phyloP scores from a whole-genome alignment of 2,888 invertebrate species.

The Geophilus truncorum region DNA sequence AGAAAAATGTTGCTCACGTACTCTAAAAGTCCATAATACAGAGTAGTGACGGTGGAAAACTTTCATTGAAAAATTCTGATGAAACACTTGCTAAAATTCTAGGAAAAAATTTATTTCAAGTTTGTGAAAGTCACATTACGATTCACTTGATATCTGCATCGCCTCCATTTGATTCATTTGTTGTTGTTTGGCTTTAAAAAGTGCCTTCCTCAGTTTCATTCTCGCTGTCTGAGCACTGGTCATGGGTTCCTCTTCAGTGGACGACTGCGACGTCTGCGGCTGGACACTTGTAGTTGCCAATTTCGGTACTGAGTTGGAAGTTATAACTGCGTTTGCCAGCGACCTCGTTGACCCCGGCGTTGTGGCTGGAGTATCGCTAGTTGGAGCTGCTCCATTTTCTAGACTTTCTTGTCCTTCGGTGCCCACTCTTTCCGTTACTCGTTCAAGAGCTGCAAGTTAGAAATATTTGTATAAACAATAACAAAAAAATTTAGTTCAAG shows the following conservation, averaged over 20 bases:
- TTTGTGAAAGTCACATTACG: background rate
- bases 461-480: background rate
- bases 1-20: background rate
- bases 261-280: constrained; percentile 13
- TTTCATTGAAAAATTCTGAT: background rate
- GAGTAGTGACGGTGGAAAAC: background rate
- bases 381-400: background rate
- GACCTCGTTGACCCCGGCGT: constrained; percentile 28
- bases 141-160: background rate
- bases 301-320: constrained; percentile 22
- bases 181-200: constrained; percentile 24
- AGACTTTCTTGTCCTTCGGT: background rate
- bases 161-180: background rate
- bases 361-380: background rate
- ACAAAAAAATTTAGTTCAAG: too few relatives aligned
- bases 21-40: background rate
- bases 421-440: constrained; percentile 10
- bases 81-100: background rate
- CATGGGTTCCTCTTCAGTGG: constrained; percentile 25
- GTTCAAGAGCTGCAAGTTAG: background rate
- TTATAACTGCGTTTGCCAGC: background rate
- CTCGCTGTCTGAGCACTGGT: background rate
- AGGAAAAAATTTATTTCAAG: background rate
- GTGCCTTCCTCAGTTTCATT: constrained; percentile 25
- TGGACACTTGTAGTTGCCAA: background rate